Evolutionary conservation across 2,888 invertebrate species (phyloP).

Genomic region (Lamproptera curius): DNA sequence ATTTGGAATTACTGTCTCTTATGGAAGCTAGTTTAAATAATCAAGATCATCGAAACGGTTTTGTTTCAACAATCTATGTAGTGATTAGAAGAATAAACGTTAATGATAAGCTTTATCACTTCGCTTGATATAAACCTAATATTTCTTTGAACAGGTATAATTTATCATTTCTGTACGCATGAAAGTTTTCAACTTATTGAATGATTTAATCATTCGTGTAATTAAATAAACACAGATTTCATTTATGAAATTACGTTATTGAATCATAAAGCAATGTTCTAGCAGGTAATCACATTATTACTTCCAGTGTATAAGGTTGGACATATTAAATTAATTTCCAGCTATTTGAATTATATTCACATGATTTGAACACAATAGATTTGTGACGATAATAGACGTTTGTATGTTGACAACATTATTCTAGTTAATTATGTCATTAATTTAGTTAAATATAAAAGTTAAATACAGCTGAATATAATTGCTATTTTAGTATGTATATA

Average conservation of each 20-base stretch:
- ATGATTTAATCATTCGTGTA: constrained; percentile 15
- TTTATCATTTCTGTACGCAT: constrained; percentile 12
- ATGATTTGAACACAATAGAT: too few species aligned
- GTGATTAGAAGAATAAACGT: too few species aligned
- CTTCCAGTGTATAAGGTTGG: too few species aligned
- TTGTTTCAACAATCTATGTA: too few species aligned
- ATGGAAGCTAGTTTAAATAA: too few species aligned
- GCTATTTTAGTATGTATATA: not conserved
- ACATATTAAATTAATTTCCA: too few species aligned
- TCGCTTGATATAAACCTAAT: not conserved
- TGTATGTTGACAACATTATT: not conserved
- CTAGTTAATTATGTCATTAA: not conserved
- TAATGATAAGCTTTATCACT: not conserved
- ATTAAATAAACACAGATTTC: constrained; percentile 18
- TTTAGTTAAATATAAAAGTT: not conserved
- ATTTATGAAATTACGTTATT: constrained; percentile 13
- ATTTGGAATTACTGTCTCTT: too few species aligned
- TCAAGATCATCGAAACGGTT: too few species aligned
- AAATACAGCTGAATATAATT: not conserved
- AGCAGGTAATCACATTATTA: too few species aligned
- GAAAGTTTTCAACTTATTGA: constrained; percentile 17
- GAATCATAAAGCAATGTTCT: constrained; percentile 1
- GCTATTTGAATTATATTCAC: too few species aligned
- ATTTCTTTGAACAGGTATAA: constrained; percentile 7
- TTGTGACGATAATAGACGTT: not conserved